phyloP scores from a whole-genome alignment of 1,140 invertebrate species.

The Polypedilum pembai region DNA sequence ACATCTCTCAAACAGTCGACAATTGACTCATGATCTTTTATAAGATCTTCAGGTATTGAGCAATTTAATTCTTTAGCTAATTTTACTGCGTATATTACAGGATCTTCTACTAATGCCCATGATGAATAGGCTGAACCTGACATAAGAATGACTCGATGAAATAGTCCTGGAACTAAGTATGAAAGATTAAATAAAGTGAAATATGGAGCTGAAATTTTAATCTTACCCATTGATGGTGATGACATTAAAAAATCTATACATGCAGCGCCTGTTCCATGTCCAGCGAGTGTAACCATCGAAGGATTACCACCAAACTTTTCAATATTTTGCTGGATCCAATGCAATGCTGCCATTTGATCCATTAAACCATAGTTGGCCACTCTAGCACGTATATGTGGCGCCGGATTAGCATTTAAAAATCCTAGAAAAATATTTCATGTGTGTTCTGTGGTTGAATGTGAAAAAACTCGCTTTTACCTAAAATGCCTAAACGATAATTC shows the following conservation, averaged over 20 bases:
- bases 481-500: constrained; percentile 91
- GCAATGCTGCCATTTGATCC: constrained; percentile 88
- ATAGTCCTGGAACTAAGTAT: constrained; percentile 68
- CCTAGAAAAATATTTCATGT: constrained; percentile 51
- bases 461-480: constrained; percentile 58
- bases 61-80: constrained; percentile 82
- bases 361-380: constrained; percentile 91
- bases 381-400: constrained; percentile 66
- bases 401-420: constrained; percentile 80
- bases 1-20: constrained; percentile 73
- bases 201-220: background rate
- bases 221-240: constrained; percentile 82
- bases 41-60: constrained; percentile 65
- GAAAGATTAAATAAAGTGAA: constrained; percentile 39
- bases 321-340: constrained; percentile 93
- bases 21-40: constrained; percentile 69
- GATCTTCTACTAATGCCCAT: constrained; percentile 89
- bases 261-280: constrained; percentile 90
- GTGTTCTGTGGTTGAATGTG: background rate
- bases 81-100: constrained; percentile 74
- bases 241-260: constrained; percentile 91
- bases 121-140: constrained; percentile 88
- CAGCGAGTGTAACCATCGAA: constrained; percentile 86
- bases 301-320: constrained; percentile 86
- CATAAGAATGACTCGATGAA: constrained; percentile 82